These are phyloP conservation scores for Archocentrus centrarchus DNA, from an alignment of 2,113 vertebrate genomes.

Conservation along the genomic window DNA sequence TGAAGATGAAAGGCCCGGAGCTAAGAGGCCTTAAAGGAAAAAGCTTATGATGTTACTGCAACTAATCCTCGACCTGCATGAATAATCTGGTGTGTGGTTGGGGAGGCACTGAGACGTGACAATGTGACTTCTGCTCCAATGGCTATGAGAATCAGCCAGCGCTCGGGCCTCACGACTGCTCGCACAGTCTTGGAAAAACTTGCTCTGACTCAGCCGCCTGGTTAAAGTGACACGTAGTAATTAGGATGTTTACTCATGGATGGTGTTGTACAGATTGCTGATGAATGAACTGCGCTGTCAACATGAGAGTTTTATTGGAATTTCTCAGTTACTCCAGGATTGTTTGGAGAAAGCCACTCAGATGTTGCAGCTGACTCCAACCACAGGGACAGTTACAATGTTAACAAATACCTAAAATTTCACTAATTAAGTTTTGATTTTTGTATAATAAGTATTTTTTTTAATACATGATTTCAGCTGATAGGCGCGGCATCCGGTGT, in stretches of 20 bases:
- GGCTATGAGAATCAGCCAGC: not conserved
- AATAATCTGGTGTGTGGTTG: conserved; percentile 6
- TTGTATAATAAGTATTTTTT: too few species aligned
- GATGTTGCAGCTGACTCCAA: not conserved
- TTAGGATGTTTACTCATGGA: not conserved
- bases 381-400: too few species aligned
- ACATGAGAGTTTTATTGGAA: not conserved
- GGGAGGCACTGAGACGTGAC: not conserved
- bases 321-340: not conserved
- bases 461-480: not conserved
- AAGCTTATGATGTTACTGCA: conserved; percentile 40
- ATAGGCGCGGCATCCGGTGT: not conserved
- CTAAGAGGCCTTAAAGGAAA: conserved; percentile 39
- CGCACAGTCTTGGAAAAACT: conserved; percentile 5
- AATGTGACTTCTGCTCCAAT: not conserved
- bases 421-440: too few species aligned
- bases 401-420: too few species aligned
- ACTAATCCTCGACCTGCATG: conserved; percentile 47
- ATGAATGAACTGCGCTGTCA: not conserved
- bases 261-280: not conserved
- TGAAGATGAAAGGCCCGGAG: conserved; percentile 30
- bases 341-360: too few species aligned
- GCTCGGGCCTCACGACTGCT: not conserved
- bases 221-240: conserved; percentile 1
- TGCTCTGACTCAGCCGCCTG: conserved; percentile 23